Evolutionary conservation across 2,888 invertebrate genomes (phyloP), one percentile per base, ranked within the genome.

Genomic region (Galerucella nymphaeae): DNA sequence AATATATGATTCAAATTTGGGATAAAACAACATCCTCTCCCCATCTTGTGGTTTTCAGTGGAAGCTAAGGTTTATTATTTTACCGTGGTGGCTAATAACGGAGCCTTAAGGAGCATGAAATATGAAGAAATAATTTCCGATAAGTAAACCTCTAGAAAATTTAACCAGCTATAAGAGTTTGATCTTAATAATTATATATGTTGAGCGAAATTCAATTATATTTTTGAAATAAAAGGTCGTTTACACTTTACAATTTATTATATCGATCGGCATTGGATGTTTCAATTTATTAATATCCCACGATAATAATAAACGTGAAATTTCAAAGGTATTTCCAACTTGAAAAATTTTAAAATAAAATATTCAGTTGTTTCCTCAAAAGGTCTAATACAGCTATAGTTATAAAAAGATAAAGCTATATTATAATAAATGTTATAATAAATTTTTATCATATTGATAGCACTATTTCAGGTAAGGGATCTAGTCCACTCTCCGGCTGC

Each of bases 81-180:
- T n/a, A n/a, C n/a, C n/a, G n/a, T n/a, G n/a, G n/a, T n/a, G n/a
- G n/a, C n/a, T n/a, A n/a, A n/a, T n/a, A n/a, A n/a, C n/a, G n/a
- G n/a, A n/a, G n/a, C n/a, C n/a, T n/a, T n/a, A n/a, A 18, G 16
- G 11, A 53, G 18, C 53, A 18, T 53, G 53, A 53, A 53, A 53
- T 18, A 53, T 53, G 53, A 53, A 53, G 18, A 58, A 41, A 61
- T 61, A n/a, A 61, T 61, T 61, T 61, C 16, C 38, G 41, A 62
- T 11, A 42, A 41, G n/a, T 62, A 62, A 62, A 62, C 42, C 18
- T 62, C 42, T 16, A 62, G 59, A 62, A 62, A 16, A 41, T 42
- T 13, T 18, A 10, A 4, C 10, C 18, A 18, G 18, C 18, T 53
- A 10, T 53, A 2, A 14, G 18, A 53, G 18, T 53, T 18, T 18